Conservation (phyloP, 2,797 vertebrate species). For the Pitangus sulphuratus region DNA sequence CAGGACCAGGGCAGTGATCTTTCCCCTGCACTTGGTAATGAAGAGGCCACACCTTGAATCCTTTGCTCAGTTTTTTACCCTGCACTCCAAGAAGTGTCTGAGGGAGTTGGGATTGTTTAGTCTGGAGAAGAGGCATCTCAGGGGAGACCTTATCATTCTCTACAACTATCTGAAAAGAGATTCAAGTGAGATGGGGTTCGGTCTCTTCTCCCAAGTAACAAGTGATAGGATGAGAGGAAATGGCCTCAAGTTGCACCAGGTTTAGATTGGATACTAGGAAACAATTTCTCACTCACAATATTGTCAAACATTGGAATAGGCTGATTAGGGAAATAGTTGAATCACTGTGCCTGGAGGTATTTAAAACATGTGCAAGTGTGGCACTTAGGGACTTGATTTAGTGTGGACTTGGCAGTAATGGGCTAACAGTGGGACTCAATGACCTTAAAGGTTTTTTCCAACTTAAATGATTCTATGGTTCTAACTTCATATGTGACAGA, state of each 20-base stretch:
- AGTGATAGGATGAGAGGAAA: neutral
- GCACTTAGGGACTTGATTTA: neutral
- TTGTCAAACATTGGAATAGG: neutral
- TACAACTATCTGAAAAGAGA: neutral
- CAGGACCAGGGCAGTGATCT: neutral
- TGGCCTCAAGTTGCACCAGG: neutral
- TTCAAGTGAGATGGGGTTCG: neutral
- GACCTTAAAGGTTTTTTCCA: neutral
- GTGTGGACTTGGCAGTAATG: neutral
- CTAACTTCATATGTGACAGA: neutral
- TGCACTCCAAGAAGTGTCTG: neutral
- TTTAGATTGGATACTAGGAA: neutral
- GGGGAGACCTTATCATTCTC: neutral
- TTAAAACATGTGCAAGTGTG: neutral
- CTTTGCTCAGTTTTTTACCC: neutral
- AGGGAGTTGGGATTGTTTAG: neutral
- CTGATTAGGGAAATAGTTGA: neutral
- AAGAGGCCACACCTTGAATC: rapidly evolving
- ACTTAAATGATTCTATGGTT: neutral
- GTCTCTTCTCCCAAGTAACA: neutral
- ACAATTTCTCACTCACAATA: neutral
- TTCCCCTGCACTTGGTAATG: neutral
- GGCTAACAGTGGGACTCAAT: neutral
- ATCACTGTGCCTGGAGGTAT: neutral
- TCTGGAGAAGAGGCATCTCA: neutral